Percentiles rank a stretch among this genome's conserved stretches.
These are phyloP conservation scores for Cheilosia vulpina DNA, from an alignment of 2,888 invertebrate species.

Conservation along the genomic window DNA sequence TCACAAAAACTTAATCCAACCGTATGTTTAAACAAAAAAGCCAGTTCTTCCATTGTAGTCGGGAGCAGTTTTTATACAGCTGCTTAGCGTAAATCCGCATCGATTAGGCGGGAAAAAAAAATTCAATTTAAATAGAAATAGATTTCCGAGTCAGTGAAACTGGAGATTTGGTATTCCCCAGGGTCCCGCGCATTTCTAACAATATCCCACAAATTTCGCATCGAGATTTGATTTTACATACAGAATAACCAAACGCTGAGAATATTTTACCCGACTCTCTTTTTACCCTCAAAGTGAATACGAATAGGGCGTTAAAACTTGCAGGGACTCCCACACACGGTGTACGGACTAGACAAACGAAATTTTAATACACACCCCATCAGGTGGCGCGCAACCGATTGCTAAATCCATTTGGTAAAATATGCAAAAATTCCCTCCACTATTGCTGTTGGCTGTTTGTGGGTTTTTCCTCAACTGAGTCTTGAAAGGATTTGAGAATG, in stretches of 20 bases:
- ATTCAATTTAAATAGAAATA: too few relatives aligned
- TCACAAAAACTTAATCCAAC: too few relatives aligned
- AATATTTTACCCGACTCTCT: conserved; percentile 38
- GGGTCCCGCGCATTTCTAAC: not conserved
- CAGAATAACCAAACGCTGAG: conserved; percentile 38
- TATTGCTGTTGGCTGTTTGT: conserved; percentile 41
- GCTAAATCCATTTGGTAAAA: conserved; percentile 62
- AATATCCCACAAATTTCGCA: conserved; percentile 40
- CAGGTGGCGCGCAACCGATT: conserved; percentile 62
- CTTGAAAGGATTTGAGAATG: conserved; percentile 44
- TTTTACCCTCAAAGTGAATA: conserved; percentile 38
- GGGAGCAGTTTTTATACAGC: too few relatives aligned
- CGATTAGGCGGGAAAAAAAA: too few relatives aligned
- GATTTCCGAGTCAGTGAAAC: too few relatives aligned
- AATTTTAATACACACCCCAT: conserved; percentile 66
- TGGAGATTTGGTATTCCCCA: too few relatives aligned
- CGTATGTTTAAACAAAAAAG: too few relatives aligned
- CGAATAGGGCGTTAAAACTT: conserved; percentile 38
- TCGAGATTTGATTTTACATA: conserved; percentile 63
- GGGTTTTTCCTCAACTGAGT: conserved; percentile 3
- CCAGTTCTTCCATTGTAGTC: too few relatives aligned
- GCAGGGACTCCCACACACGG: conserved; percentile 3
- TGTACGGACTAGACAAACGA: conserved; percentile 41
- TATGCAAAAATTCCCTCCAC: conserved; percentile 55
- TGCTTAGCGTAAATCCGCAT: too few relatives aligned